Evolutionary conservation across 2,113 vertebrate species (phyloP).

Genomic region (Bambusicola thoracicus): DNA sequence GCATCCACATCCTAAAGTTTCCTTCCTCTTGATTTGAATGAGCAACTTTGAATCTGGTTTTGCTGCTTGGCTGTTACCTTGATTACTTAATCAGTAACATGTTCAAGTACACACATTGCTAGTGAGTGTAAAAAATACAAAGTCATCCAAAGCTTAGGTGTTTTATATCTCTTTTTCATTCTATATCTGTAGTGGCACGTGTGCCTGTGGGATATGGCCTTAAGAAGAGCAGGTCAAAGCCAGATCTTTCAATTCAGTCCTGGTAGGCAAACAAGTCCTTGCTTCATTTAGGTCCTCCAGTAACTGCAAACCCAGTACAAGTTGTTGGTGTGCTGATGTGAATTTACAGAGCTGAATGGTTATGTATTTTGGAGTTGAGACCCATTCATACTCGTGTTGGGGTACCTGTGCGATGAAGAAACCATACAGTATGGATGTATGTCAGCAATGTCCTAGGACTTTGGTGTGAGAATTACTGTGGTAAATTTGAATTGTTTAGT

Average conservation of each 20-base stretch:
- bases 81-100: neutral
- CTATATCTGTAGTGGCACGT: too few species aligned
- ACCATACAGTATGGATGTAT: rapidly evolving
- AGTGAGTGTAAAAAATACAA: neutral
- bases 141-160: neutral
- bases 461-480: neutral
- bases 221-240: neutral
- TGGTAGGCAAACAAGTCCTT: neutral
- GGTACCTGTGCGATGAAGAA: neutral
- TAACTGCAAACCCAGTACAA: neutral
- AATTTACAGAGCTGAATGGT: neutral
- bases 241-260: neutral
- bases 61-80: neutral
- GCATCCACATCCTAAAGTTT: neutral
- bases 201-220: rapidly evolving
- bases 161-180: neutral
- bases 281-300: neutral
- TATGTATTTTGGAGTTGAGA: neutral
- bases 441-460: neutral
- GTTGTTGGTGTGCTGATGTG: neutral
- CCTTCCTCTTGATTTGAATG: neutral
- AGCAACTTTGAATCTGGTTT: neutral
- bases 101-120: rapidly evolving
- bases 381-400: rapidly evolving
- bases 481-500: neutral